Percentiles rank a stretch among this genome's conserved stretches.
Conservation (phyloP, 2,888 invertebrate species). For the Oxyteleia sp. region DNA sequence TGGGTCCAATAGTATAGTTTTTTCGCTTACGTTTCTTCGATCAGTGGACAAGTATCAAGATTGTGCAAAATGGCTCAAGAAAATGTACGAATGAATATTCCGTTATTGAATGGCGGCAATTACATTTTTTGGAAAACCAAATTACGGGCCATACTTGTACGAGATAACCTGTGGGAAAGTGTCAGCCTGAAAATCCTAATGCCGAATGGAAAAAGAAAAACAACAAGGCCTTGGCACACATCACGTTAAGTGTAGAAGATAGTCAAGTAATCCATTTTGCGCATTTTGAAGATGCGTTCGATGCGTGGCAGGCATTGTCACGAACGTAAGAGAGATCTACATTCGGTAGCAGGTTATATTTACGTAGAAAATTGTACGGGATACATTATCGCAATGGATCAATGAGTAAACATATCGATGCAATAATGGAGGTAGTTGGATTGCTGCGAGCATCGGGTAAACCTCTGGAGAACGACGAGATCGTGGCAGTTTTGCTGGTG, state of each 20-base stretch:
- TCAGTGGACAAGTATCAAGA: too few species aligned
- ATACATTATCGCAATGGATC: conserved; percentile 16
- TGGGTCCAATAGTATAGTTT: too few species aligned
- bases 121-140: conserved; percentile 71
- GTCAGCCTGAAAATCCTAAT: conserved; percentile 29
- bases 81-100: too few species aligned
- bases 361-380: conserved; percentile 28
- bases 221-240: conserved; percentile 59
- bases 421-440: conserved; percentile 66
- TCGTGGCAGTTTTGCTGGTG: conserved; percentile 59
- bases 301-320: conserved; percentile 47
- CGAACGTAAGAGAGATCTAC: conserved; percentile 35
- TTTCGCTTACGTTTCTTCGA: too few species aligned
- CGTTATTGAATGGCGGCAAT: conserved; percentile 67
- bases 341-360: conserved; percentile 28
- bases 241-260: conserved; percentile 64
- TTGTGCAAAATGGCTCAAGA: too few species aligned
- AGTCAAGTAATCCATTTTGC: conserved; percentile 56
- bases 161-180: conserved; percentile 70
- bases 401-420: conserved; percentile 67
- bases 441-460: conserved; percentile 24
- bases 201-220: conserved; percentile 65
- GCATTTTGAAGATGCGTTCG: conserved; percentile 33
- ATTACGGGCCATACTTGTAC: conserved; percentile 64
- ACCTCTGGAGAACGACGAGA: conserved; percentile 35